Conservation (phyloP, 2,888 invertebrate genomes). For the Rotaria socialis region DNA sequence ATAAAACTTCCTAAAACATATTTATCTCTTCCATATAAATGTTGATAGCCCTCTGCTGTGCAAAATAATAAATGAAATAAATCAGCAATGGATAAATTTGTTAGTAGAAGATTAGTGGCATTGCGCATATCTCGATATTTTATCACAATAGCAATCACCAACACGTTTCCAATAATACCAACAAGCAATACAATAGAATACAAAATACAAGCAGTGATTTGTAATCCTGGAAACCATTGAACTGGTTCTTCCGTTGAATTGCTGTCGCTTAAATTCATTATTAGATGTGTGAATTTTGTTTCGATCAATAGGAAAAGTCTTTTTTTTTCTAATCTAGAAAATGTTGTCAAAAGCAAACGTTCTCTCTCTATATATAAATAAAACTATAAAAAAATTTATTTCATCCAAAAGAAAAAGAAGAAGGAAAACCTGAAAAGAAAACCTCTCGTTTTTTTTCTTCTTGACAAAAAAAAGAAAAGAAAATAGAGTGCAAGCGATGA, state of each 20-base stretch:
- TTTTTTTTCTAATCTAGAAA: not conserved
- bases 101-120: conserved; percentile 22
- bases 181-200: not conserved
- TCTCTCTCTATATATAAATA: not conserved
- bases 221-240: not conserved
- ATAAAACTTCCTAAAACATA: not conserved
- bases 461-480: too few relatives aligned
- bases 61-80: conserved; percentile 11
- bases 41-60: conserved; percentile 13
- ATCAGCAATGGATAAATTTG: conserved; percentile 11
- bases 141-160: not conserved
- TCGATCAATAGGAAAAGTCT: too few relatives aligned
- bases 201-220: not conserved
- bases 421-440: not conserved
- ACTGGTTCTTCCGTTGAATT: not conserved
- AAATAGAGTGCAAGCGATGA: too few relatives aligned
- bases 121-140: not conserved
- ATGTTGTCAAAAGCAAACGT: not conserved
- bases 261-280: not conserved
- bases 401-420: not conserved
- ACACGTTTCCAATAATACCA: not conserved
- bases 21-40: conserved; percentile 7
- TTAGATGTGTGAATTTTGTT: not conserved
- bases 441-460: not conserved
- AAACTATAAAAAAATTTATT: not conserved